A percentile compares a stretch with the other conserved stretches of the same genome.
Conservation (phyloP, 2,113 vertebrate genomes). For the Bubalus kerabau region DNA sequence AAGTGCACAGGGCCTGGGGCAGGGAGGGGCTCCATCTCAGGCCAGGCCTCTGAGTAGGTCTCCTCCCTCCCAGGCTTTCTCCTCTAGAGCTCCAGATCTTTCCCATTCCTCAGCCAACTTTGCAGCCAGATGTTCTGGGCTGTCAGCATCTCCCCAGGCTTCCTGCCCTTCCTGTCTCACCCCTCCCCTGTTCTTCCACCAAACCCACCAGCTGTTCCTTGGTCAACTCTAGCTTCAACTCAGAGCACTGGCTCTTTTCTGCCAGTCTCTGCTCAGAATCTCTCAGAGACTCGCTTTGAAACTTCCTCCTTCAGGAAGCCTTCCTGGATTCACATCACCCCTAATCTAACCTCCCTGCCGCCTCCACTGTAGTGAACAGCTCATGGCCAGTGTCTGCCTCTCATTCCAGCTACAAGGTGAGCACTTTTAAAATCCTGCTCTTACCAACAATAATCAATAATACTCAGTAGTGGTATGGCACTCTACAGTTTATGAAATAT, state of each 20-base stretch:
- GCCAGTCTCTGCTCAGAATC: not conserved
- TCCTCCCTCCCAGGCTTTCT: not conserved
- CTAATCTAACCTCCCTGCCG: not conserved
- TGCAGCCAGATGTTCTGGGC: not conserved
- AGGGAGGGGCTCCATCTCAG: not conserved
- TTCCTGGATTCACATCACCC: not conserved
- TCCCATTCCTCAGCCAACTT: not conserved
- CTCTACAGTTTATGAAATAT: not conserved
- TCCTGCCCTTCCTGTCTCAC: not conserved
- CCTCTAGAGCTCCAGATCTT: not conserved
- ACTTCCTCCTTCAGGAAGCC: constrained; percentile 29
- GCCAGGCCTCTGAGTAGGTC: not conserved
- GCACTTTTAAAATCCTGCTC: not conserved
- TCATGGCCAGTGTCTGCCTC: not conserved
- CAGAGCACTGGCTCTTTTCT: not conserved
- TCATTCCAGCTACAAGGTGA: not conserved
- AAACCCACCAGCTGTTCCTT: not conserved
- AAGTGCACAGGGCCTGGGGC: not conserved
- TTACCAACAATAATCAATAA: not conserved
- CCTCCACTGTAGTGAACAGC: not conserved
- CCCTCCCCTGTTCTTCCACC: not conserved
- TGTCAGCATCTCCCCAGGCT: not conserved
- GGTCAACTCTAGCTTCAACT: not conserved
- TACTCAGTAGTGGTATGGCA: not conserved
- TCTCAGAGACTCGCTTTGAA: not conserved